Evolutionary conservation across 2,888 invertebrate genomes (phyloP), one percentile per base, ranked within the genome.

Genomic region (Drosophila melanocephala): DNA sequence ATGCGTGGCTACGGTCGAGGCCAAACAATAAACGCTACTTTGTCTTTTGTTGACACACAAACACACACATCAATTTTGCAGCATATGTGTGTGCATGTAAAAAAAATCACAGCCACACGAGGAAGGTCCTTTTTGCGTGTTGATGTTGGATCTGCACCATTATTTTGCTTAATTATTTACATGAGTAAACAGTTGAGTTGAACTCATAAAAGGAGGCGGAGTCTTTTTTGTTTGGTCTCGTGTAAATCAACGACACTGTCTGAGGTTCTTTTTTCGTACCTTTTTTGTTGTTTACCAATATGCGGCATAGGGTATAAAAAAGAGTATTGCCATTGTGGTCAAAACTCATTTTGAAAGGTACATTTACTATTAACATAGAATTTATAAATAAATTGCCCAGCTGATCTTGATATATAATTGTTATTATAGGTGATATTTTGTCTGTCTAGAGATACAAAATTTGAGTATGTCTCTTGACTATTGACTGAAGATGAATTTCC

Each of bases 141-240:
- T 58, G 55, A 68, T 72, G 74, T 74, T 81, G 76, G 57, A 81
- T 79, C 77, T 81, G 79, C 77, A 71, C 81, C 89, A 91, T 88
- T 88, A 90, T 91, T 91, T 89, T 83, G 78, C 83, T 83, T 85
- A 87, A 83, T 91, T 91, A 89, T 87, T 87, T 85, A 89, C 79
- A 81, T 81, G 87, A 87, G 87, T 83, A 87, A 89, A 83, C 89
- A 90, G 83, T 83, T 71, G 77, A 85, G 79, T 75, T 65, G 59
- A 62, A 62, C 58, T 68, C 59, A 47, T 67, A 35, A 39, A 61
- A 58, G 42, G 50, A 59, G 50, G 47, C 50, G 50, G 47, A 19
- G 35, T 30, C 47, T 22, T 42, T 47, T 44, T 50, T 68, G 75
- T 62, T 51, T 60, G 59, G 16, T 33, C 75, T 72, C 77, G 71